Base-by-base conservation (phyloP, 2,888 invertebrate genomes). In the Drosophila rellima region DNA sequence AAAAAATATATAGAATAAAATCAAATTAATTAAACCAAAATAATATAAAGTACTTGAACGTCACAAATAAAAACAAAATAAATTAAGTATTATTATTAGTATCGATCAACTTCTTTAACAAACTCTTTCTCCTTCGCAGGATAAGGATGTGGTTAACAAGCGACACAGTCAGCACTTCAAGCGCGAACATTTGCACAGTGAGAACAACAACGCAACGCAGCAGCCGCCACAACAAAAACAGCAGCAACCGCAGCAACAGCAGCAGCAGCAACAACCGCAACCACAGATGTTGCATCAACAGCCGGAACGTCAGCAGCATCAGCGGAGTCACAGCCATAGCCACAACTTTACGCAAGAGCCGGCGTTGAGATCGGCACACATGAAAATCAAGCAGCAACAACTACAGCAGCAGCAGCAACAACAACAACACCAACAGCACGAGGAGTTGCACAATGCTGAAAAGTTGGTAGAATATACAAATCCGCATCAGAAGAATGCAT, bases 371-470 rank as follows among this genome's bases (percentile, higher is more conserved):
- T 62, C 86, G 51, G 83, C 77, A n/a, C 88, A 82, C 35, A 69
- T 87, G 47, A 83, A 89, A 31, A 68, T 86, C 15, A 89, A 87
- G 64, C 89, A 81, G 0, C 76, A 60, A 0, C 70, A 59, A n/a
- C 75, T 61, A 0, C 82, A 70, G 1, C 77, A 78, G 29, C 86
- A 66, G 11, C 74, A 80, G 0, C 80, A 75, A 7, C 68, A 78
- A n/a, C 74, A 72, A 5, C 78, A 59, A 3, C 77, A 70, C 20
- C 74, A 67, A 39, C 82, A 83, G 5, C 82, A 84, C 37, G 89
- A 91, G 57, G 92, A 92, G 62, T 65, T 92, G 69, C 92, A 92
- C 69, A 92, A 92, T 83, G 93, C 92, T 23, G 93, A 93, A 76
- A 91, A 91, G 78, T 87, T 92, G 26, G 92, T 93, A 33, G 93